These are phyloP conservation scores for Panthera uncia DNA, from an alignment of 2,113 vertebrate species.

Conservation along the genomic window DNA sequence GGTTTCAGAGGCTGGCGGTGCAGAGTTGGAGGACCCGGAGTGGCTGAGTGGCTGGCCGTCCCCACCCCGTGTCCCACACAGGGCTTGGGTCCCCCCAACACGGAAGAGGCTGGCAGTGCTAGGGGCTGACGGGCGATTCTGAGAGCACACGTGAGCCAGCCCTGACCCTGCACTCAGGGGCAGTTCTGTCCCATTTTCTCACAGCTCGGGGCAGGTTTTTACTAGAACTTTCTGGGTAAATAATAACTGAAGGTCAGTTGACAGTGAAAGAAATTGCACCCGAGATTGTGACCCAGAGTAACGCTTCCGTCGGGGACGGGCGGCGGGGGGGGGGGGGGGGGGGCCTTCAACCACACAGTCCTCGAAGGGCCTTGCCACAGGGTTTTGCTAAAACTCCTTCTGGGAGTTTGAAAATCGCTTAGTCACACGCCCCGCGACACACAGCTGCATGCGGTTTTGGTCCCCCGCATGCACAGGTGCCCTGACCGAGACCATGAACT, in stretches of 20 bases:
- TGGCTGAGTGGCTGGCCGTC: accelerated
- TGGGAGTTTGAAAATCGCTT: no score
- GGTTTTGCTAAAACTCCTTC: background rate
- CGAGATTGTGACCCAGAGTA: background rate
- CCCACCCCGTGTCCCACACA: background rate
- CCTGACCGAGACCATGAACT: no score
- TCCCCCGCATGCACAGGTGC: no score
- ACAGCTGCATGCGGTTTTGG: no score
- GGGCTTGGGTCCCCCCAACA: accelerated
- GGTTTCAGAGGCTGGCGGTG: background rate
- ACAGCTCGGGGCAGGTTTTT: background rate
- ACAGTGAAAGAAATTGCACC: background rate
- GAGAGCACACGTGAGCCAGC: background rate
- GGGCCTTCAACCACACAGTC: no score
- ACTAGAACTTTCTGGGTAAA: background rate
- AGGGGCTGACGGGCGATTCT: accelerated
- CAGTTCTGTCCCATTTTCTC: background rate
- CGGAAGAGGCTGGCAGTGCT: background rate
- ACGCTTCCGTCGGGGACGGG: background rate
- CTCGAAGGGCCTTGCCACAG: background rate
- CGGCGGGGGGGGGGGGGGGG: background rate
- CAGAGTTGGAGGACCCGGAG: background rate
- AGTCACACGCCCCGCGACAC: no score
- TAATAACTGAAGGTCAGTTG: background rate
- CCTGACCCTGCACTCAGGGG: background rate